Conservation (phyloP, 2,888 invertebrate genomes). For the Tenthredo amoena region DNA sequence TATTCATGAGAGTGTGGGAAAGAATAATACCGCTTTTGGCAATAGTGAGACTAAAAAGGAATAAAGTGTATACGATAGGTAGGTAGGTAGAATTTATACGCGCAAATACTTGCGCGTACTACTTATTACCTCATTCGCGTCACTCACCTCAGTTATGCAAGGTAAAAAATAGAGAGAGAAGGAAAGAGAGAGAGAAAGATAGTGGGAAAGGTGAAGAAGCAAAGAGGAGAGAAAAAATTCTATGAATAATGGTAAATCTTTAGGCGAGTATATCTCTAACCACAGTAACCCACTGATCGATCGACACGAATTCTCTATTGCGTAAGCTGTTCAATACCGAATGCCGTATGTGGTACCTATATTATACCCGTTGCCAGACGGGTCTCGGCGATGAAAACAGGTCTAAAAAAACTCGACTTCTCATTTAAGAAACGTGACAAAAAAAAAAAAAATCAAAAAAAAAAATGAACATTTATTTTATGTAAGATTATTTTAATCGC, state of each 20-base stretch:
- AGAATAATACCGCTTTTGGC: not conserved
- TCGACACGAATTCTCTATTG: conserved; percentile 51
- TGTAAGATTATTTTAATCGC: not conserved
- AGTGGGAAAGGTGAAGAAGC: not conserved
- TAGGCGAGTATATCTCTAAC: not conserved
- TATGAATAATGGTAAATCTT: conserved; percentile 40
- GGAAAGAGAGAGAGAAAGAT: not conserved
- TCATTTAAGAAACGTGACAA: not conserved
- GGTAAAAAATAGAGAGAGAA: not conserved
- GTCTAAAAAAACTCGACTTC: conserved; percentile 7
- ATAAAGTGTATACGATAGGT: not conserved
- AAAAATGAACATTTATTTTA: not conserved
- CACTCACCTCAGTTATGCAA: conserved; percentile 45
- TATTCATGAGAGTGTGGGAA: not conserved
- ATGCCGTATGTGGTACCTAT: not conserved
- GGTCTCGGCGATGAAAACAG: conserved; percentile 11
- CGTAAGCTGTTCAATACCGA: conserved; percentile 31
- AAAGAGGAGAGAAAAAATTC: conserved; percentile 10
- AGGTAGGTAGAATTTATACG: not conserved
- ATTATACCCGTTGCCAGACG: not conserved
- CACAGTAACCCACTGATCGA: conserved; percentile 50
- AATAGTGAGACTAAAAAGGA: not conserved
- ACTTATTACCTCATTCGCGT: conserved; percentile 45
- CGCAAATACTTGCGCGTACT: not conserved
- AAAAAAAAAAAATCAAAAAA: not conserved